Percentiles rank a stretch among this genome's conserved stretches.
These are phyloP conservation scores for Tinamus major DNA, from an alignment of 2,797 vertebrate species.

Conservation along the genomic window DNA sequence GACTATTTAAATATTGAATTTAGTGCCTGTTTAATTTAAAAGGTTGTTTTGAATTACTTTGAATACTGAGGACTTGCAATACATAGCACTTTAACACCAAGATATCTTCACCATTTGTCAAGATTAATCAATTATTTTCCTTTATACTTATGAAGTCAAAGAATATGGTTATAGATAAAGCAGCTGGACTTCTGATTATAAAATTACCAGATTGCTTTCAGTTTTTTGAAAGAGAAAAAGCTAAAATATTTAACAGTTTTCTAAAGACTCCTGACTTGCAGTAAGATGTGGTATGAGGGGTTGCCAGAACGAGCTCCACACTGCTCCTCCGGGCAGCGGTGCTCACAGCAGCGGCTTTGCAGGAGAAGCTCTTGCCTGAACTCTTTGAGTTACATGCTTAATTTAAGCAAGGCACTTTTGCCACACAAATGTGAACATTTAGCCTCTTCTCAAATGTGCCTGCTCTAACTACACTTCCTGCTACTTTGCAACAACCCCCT, in stretches of 20 bases:
- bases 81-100: not conserved
- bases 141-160: not conserved
- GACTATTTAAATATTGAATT: conserved; percentile 4
- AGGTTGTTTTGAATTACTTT: not conserved
- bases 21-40: not conserved
- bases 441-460: rapidly evolving
- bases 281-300: not conserved
- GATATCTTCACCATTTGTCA: not conserved
- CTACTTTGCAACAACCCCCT: not conserved
- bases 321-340: not conserved
- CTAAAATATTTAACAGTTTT: rapidly evolving
- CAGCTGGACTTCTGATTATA: not conserved
- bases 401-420: rapidly evolving
- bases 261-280: not conserved
- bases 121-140: not conserved
- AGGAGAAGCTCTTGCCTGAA: not conserved
- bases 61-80: not conserved
- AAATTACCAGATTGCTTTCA: not conserved
- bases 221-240: not conserved
- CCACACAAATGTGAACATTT: not conserved
- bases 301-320: not conserved
- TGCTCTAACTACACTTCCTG: not conserved
- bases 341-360: not conserved
- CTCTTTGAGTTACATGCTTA: not conserved
- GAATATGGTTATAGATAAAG: not conserved